Evolutionary conservation across 2,888 invertebrate genomes (phyloP).

Genomic region (Auanema freiburgensis): DNA sequence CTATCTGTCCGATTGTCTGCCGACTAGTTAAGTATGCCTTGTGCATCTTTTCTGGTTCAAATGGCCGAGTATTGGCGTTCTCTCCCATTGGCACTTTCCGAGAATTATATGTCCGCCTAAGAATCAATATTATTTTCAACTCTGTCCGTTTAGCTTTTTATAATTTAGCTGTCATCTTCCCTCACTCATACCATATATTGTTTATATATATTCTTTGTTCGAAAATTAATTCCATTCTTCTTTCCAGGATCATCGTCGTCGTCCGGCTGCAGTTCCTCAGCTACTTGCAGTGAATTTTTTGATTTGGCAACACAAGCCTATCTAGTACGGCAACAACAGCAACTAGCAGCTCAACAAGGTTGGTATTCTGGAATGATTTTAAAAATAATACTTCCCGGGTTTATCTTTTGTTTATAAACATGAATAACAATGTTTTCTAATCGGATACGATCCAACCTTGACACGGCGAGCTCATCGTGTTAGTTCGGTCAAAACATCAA

Average conservation of each 20-base stretch:
- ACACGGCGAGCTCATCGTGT: too few species aligned
- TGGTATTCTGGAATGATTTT: too few species aligned
- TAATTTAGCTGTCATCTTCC: neutral
- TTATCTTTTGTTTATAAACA: too few species aligned
- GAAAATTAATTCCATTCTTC: neutral
- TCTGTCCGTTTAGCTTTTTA: neutral
- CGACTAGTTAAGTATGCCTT: neutral
- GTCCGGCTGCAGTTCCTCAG: constrained; percentile 24
- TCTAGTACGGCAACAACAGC: constrained; percentile 22
- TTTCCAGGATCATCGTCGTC: constrained; percentile 23
- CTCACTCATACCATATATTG: neutral
- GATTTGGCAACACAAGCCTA: constrained; percentile 22
- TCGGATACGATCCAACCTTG: too few species aligned
- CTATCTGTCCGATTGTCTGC: neutral
- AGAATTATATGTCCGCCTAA: too few species aligned
- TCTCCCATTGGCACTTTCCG: neutral
- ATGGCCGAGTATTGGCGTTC: constrained; percentile 6
- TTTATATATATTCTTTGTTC: neutral
- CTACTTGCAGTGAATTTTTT: constrained; percentile 22
- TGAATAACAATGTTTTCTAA: too few species aligned
- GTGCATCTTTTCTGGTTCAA: constrained; percentile 4
- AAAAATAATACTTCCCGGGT: too few species aligned
- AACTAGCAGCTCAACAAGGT: constrained; percentile 20
- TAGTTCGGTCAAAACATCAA: too few species aligned
- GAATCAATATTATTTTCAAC: neutral